Conservation (phyloP, 1,140 invertebrate genomes). For the Theocolax elegans region DNA sequence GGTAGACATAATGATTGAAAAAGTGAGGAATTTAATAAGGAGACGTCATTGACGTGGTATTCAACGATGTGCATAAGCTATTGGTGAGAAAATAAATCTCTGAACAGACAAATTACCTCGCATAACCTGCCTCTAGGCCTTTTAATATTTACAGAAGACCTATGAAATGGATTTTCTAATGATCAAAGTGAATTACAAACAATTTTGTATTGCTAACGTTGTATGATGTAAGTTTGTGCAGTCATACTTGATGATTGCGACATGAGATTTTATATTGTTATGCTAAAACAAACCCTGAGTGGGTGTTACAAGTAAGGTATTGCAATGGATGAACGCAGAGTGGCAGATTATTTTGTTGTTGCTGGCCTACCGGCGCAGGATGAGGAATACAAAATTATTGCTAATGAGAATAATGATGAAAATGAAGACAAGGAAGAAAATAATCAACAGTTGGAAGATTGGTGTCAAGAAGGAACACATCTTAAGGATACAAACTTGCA, state of each 20-base stretch:
- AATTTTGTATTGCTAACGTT: constrained; percentile 5
- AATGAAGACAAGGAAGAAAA: constrained; percentile 52
- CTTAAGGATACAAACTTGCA: constrained; percentile 78
- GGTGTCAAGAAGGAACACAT: constrained; percentile 81
- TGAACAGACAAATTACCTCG: neutral
- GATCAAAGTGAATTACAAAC: neutral
- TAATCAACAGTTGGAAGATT: constrained; percentile 78
- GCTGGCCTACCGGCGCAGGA: constrained; percentile 88
- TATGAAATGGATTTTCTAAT: constrained; percentile 29
- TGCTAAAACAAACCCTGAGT: constrained; percentile 26
- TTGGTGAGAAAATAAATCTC: neutral
- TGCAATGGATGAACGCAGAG: constrained; percentile 82
- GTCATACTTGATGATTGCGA: constrained; percentile 35
- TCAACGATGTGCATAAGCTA: constrained; percentile 34
- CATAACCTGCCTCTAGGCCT: constrained; percentile 25
- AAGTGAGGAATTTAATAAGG: constrained; percentile 16
- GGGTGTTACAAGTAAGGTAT: constrained; percentile 27
- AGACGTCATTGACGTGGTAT: constrained; percentile 41
- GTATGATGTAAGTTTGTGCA: constrained; percentile 31
- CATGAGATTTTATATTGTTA: constrained; percentile 36
- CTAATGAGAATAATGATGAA: constrained; percentile 45
- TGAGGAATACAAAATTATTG: neutral
- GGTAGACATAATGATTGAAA: constrained; percentile 35
- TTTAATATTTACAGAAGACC: constrained; percentile 16
- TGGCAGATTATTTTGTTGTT: constrained; percentile 97